Evolutionary conservation across 2,113 vertebrate species (phyloP).

Genomic region (Spilogale gracilis): DNA sequence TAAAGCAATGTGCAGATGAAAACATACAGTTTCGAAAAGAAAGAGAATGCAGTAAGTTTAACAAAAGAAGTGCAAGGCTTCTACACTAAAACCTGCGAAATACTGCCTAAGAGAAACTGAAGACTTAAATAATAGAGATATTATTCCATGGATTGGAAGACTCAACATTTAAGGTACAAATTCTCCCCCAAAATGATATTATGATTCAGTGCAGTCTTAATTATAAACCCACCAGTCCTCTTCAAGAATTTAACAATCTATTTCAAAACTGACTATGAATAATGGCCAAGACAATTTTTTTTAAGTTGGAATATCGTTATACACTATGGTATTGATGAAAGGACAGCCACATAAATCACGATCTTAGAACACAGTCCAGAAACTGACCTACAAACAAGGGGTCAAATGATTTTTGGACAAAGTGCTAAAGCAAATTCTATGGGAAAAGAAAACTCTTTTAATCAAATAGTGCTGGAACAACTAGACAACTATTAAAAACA

Average conservation of each 20-base stretch:
- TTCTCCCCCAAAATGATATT: background rate
- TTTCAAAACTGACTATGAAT: slow-evolving; percentile 8
- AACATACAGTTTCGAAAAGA: background rate
- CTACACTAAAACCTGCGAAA: background rate
- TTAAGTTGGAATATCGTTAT: background rate
- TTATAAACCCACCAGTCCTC: background rate
- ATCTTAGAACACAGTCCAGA: background rate
- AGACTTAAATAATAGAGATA: background rate
- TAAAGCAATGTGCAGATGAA: background rate
- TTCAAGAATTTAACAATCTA: background rate
- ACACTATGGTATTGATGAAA: background rate
- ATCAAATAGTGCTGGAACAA: background rate
- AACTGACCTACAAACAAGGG: background rate
- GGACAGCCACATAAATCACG: background rate
- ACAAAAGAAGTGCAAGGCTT: background rate
- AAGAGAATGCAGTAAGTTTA: background rate
- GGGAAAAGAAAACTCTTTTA: background rate
- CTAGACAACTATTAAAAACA: background rate
- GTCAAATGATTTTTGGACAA: background rate
- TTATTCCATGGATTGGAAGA: background rate
- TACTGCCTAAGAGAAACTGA: background rate
- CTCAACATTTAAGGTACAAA: background rate
- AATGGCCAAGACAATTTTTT: background rate
- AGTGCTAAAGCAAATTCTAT: background rate
- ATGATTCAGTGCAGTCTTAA: background rate